Evolutionary conservation across 2,113 vertebrate genomes (phyloP).

Genomic region (Glaucomys volans): DNA sequence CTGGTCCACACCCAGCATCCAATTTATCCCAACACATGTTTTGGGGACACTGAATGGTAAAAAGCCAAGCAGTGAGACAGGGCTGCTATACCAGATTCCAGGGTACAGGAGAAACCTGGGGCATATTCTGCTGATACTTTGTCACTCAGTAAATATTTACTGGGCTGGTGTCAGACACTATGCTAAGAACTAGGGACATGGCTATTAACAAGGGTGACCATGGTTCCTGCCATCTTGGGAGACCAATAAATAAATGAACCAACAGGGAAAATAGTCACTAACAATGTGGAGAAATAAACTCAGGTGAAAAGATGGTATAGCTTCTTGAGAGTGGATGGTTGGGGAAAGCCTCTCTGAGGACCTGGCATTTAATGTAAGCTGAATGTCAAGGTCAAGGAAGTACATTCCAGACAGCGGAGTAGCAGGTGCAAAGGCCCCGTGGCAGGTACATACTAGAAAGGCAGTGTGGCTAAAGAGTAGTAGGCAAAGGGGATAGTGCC

Average conservation of each 20-base stretch:
- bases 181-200: not conserved
- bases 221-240: not conserved
- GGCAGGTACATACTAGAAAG: not conserved
- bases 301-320: not conserved
- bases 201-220: not conserved
- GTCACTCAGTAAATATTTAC: not conserved
- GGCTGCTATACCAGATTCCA: not conserved
- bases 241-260: not conserved
- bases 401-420: not conserved
- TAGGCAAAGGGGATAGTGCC: not conserved
- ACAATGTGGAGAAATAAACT: not conserved
- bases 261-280: not conserved
- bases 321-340: not conserved
- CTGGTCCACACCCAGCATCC: rapidly evolving
- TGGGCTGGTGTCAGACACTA: not conserved
- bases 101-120: not conserved
- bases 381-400: not conserved
- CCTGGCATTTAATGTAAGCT: not conserved
- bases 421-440: not conserved
- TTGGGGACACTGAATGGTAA: not conserved
- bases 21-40: not conserved
- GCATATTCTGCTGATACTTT: not conserved
- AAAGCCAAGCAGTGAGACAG: not conserved
- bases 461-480: not conserved
- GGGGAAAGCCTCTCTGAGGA: not conserved